These are phyloP conservation scores for Dasysyrphus albostriatus DNA, from an alignment of 2,888 invertebrate species.

Conservation along the genomic window DNA sequence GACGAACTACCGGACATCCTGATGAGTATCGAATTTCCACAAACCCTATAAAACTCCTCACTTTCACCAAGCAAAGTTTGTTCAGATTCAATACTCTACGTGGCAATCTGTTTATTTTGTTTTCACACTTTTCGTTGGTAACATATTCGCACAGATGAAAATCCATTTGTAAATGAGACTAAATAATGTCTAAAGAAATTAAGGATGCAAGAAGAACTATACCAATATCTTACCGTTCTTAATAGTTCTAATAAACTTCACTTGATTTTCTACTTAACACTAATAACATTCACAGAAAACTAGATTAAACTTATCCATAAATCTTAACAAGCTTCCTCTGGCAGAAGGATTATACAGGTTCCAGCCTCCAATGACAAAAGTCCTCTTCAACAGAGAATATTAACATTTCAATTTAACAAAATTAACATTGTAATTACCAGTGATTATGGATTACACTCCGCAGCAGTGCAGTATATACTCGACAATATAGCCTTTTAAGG, in stretches of 20 bases:
- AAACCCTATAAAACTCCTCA: no score
- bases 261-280: neutral
- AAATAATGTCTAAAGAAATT: neutral
- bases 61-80: no score
- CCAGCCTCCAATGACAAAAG: neutral
- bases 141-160: no score
- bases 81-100: no score
- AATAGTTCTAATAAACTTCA: neutral
- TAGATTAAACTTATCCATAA: neutral
- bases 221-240: neutral
- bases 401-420: slow-evolving; percentile 59
- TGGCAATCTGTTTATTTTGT: no score
- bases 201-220: neutral
- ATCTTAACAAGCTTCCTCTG: neutral
- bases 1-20: no score
- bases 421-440: slow-evolving; percentile 67
- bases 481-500: slow-evolving; percentile 18
- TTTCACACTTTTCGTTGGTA: no score
- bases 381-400: slow-evolving; percentile 12
- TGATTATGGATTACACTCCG: slow-evolving; percentile 37
- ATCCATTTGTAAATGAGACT: no score
- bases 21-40: no score
- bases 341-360: neutral
- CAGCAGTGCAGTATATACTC: neutral
- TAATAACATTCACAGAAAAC: neutral